Percentiles rank a stretch among this genome's conserved stretches.
Conservation (phyloP, 2,888 invertebrate species). For the Drosophila mulleri region DNA sequence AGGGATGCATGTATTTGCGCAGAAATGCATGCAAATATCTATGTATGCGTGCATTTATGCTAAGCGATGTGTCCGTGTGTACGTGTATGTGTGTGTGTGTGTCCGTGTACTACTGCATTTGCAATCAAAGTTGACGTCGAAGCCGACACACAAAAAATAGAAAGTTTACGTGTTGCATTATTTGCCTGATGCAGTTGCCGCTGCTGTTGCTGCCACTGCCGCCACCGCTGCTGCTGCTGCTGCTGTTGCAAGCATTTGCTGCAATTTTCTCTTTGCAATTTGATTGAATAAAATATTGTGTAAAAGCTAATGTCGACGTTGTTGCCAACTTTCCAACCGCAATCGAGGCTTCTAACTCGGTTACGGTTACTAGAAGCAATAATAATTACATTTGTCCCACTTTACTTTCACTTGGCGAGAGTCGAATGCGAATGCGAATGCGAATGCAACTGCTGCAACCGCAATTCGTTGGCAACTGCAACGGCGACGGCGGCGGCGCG, state of each 20-base stretch:
- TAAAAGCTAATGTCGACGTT: constrained; percentile 67
- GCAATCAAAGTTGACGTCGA: constrained; percentile 53
- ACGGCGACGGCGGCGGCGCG: constrained; percentile 14
- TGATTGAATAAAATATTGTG: constrained; percentile 82
- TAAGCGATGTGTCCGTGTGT: background rate
- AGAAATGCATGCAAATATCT: constrained; percentile 21
- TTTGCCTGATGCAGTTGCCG: constrained; percentile 50
- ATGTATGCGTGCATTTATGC: constrained; percentile 18
- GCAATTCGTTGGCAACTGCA: constrained; percentile 26
- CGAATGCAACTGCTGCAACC: constrained; percentile 46
- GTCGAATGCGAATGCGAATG: constrained; percentile 28
- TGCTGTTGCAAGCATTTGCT: constrained; percentile 51
- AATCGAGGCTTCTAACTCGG: constrained; percentile 73
- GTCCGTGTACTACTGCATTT: constrained; percentile 25
- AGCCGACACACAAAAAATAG: constrained; percentile 74
- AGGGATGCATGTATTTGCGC: background rate
- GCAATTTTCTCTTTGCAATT: constrained; percentile 83
- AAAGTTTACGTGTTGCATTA: constrained; percentile 74
- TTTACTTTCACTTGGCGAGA: constrained; percentile 83
- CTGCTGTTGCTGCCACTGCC: constrained; percentile 43
- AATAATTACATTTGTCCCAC: constrained; percentile 84
- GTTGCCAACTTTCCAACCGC: constrained; percentile 72
- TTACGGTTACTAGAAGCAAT: constrained; percentile 81
- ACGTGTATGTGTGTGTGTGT: constrained; percentile 29
- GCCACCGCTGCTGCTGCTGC: constrained; percentile 27